A percentile compares a stretch with the other conserved stretches of the same genome.
These are phyloP conservation scores for Falco concolor DNA, from an alignment of 2,797 vertebrate genomes.

Conservation along the genomic window DNA sequence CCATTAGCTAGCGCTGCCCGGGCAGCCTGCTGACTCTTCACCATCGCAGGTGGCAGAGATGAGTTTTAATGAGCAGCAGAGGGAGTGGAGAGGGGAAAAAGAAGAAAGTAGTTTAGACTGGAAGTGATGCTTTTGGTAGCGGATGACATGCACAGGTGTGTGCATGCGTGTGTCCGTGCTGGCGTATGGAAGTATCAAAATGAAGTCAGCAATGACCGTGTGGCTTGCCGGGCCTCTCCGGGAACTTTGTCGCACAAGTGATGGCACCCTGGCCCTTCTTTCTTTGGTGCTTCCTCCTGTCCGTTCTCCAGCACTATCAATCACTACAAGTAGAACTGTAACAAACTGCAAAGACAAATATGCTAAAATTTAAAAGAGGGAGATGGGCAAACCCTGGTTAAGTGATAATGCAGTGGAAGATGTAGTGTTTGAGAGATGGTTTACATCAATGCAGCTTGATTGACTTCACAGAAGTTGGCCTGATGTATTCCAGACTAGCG, in stretches of 20 bases:
- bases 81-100: neutral
- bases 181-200: neutral
- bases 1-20: slow-evolving; percentile 21
- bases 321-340: neutral
- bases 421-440: neutral
- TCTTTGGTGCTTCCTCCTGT: neutral
- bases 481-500: neutral
- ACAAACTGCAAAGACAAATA: neutral
- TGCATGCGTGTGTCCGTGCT: neutral
- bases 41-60: neutral
- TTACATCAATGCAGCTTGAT: neutral
- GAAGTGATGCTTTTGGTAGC: neutral
- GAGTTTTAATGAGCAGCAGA: slow-evolving; percentile 59
- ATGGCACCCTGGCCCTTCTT: neutral
- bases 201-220: neutral
- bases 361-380: neutral
- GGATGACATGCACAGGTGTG: neutral
- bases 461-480: neutral
- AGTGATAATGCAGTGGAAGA: neutral
- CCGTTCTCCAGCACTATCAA: neutral
- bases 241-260: rapidly evolving
- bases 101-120: neutral
- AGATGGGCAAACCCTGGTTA: neutral
- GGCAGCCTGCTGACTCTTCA: slow-evolving; percentile 30
- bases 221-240: neutral